Evolutionary conservation across 1,140 invertebrate genomes (phyloP).

Genomic region (Mercenaria mercenaria): DNA sequence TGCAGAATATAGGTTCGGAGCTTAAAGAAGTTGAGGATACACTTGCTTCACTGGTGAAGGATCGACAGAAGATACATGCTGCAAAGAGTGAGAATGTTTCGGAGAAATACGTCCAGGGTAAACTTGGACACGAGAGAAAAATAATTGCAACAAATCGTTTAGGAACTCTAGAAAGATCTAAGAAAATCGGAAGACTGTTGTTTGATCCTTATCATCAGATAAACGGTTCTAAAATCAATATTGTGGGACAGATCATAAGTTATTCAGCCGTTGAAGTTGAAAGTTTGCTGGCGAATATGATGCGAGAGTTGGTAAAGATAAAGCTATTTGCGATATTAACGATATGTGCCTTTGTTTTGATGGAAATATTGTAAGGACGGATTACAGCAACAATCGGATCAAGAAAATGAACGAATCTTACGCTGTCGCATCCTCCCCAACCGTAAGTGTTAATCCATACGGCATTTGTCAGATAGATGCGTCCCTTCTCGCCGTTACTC

Average conservation of each 20-base stretch:
- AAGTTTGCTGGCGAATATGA: neutral
- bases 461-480: neutral
- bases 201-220: no score
- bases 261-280: no score
- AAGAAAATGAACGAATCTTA: no score
- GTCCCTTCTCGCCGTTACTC: no score
- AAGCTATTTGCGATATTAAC: neutral
- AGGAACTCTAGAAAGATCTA: no score
- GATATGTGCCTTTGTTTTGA: neutral
- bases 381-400: neutral
- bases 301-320: neutral
- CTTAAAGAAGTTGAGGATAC: neutral
- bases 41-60: neutral
- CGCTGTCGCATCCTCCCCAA: neutral
- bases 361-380: neutral
- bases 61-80: neutral
- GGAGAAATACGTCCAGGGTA: no score
- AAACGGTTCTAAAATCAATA: no score
- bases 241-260: neutral
- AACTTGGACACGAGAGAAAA: neutral
- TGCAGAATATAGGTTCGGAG: neutral
- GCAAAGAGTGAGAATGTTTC: no score
- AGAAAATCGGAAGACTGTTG: no score
- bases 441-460: neutral
- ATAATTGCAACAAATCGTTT: neutral